Conservation (phyloP, 2,113 vertebrate genomes). For the Typhlomys cinereus region DNA sequence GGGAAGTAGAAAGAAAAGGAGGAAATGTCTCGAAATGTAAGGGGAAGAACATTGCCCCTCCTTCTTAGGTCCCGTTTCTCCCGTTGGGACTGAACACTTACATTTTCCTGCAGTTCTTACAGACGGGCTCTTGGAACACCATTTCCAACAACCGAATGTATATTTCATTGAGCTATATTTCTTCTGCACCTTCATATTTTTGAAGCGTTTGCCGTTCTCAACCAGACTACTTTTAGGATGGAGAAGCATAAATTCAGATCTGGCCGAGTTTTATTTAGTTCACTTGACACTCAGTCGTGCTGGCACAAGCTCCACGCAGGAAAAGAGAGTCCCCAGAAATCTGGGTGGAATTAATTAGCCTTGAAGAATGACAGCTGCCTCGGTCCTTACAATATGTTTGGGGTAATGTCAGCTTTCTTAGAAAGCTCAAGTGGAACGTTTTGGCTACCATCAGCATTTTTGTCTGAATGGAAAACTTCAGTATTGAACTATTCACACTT, state of each 20-base stretch:
- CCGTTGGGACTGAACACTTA: constrained; percentile 25
- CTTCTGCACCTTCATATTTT: not conserved
- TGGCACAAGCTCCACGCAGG: constrained; percentile 17
- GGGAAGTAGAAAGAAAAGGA: not conserved
- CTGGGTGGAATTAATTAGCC: constrained; percentile 66
- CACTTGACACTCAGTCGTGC: not conserved
- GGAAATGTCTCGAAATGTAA: not conserved
- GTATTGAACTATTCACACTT: not conserved
- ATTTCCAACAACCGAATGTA: not conserved
- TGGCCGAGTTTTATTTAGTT: constrained; percentile 51
- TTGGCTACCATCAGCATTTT: not conserved
- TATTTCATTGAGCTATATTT: constrained; percentile 36
- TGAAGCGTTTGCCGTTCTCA: constrained; percentile 31
- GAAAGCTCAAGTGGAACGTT: constrained; percentile 56
- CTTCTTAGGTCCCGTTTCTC: not conserved
- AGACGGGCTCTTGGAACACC: not conserved
- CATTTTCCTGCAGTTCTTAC: constrained; percentile 29
- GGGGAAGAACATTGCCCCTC: not conserved
- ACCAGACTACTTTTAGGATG: constrained; percentile 36
- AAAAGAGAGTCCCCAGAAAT: not conserved
- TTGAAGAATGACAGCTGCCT: constrained; percentile 40
- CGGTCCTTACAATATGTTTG: constrained; percentile 57
- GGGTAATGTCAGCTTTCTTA: constrained; percentile 61
- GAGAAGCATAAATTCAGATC: not conserved
- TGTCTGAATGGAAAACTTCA: not conserved